Percentiles rank a stretch among this genome's conserved stretches.
These are phyloP conservation scores for Plebejus argus DNA, from an alignment of 2,888 invertebrate genomes.

Conservation along the genomic window DNA sequence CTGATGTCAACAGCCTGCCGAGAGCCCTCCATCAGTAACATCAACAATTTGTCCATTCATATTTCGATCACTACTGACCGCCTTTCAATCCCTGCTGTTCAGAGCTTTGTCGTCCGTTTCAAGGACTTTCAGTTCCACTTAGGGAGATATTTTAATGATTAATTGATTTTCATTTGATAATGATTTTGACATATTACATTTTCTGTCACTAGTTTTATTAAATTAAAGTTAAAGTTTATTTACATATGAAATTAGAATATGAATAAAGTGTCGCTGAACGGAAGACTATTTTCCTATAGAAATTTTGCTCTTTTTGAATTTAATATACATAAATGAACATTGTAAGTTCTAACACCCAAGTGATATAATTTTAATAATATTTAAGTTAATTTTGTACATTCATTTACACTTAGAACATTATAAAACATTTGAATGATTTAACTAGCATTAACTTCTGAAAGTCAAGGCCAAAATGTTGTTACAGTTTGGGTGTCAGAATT, in stretches of 20 bases:
- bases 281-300: too few relatives aligned
- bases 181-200: too few relatives aligned
- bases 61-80: neutral
- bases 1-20: constrained; percentile 20
- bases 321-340: too few relatives aligned
- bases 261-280: too few relatives aligned
- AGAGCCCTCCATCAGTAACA: constrained; percentile 1
- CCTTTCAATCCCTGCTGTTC: neutral
- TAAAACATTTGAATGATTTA: constrained; percentile 7
- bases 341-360: neutral
- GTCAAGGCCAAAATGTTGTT: constrained; percentile 28
- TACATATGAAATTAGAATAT: too few relatives aligned
- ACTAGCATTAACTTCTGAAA: constrained; percentile 17
- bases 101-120: neutral
- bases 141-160: neutral
- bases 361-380: neutral
- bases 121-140: neutral
- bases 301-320: too few relatives aligned
- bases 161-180: too few relatives aligned
- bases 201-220: too few relatives aligned
- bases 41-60: neutral
- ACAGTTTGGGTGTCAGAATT: neutral
- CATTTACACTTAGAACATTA: constrained; percentile 2
- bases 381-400: neutral
- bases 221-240: too few relatives aligned